Evolutionary conservation across 2,888 invertebrate genomes (phyloP), one percentile per base, ranked within the genome.

Genomic region (Stenodema calcarata): DNA sequence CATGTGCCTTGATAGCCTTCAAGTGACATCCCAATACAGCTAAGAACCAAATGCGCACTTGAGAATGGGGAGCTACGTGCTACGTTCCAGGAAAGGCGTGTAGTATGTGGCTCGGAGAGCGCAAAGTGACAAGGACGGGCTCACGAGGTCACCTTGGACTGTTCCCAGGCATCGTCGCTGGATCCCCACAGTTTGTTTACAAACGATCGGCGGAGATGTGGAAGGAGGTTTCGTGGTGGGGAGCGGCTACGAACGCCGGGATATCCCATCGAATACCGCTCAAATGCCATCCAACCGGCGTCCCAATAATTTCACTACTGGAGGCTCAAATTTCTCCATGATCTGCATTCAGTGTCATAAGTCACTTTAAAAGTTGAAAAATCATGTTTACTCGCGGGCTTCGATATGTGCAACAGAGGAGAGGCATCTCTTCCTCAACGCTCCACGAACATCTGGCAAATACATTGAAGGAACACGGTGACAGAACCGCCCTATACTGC

Each of bases 391-490:
- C 50, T 18, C 50, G 80, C 50, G 80, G 30, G 35, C 16, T 80
- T 1, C 80, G 50, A 28, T 28, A 73, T 78, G 35, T 75, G 87
- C 7, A 88, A 88, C 35, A 81, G 88, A 2, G 42, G 73, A 18
- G 88, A 88, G 18, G 88, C 88, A 0, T 84, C 70, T 35, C 23
- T 54, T 30, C 11, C 54, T 35, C 88, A 87, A 11, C 89, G 18
- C 84, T 95, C 92, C 92, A 94, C 86, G 93, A 95, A 89, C 93
- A 93, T 88, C 91, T 95, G 3, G 95, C 94, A 94, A 91, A 91
- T 88, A 92, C 94, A 90, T 89, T 94, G 80, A 93, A 93, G 18
- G 93, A 92, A 91, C 95, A 94, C 94, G 92, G 93, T 3, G 92
- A 94, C 86, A 92, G 92, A 88, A 93, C 93, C 4, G 93, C 93